Evolutionary conservation across 2,888 invertebrate species (phyloP).

Genomic region (Euzetes globulus): DNA sequence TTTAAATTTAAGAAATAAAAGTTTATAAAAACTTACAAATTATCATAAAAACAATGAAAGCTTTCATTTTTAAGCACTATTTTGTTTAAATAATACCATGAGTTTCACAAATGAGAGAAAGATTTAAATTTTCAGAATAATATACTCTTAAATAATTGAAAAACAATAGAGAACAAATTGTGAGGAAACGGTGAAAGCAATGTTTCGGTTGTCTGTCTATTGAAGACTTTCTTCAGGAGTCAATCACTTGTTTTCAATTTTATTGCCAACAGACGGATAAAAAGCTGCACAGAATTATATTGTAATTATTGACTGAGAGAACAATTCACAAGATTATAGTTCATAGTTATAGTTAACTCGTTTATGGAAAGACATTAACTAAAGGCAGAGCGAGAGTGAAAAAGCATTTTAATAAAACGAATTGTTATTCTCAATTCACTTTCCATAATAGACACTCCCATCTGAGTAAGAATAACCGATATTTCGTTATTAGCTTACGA

Average conservation of each 20-base stretch:
- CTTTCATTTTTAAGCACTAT: background rate
- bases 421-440: conserved; percentile 1
- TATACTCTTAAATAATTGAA: background rate
- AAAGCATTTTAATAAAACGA: background rate
- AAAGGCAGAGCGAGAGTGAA: background rate
- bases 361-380: conserved; percentile 9
- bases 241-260: conserved; percentile 1
- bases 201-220: background rate
- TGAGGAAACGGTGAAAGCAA: too few relatives aligned
- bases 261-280: background rate
- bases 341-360: background rate
- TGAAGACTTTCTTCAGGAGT: background rate
- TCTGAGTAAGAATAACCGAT: conserved; percentile 2
- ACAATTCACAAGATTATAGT: conserved; percentile 4
- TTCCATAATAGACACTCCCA: background rate
- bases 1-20: background rate
- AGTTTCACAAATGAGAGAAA: background rate
- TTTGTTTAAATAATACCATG: background rate
- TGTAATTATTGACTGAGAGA: background rate
- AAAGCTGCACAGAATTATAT: background rate
- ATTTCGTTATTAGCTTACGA: background rate
- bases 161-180: background rate
- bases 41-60: background rate
- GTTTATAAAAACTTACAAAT: background rate
- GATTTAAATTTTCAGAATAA: background rate